A percentile compares a stretch with the other conserved stretches of the same genome.
Conservation (phyloP, 2,888 invertebrate species). For the Melanostoma scalare region DNA sequence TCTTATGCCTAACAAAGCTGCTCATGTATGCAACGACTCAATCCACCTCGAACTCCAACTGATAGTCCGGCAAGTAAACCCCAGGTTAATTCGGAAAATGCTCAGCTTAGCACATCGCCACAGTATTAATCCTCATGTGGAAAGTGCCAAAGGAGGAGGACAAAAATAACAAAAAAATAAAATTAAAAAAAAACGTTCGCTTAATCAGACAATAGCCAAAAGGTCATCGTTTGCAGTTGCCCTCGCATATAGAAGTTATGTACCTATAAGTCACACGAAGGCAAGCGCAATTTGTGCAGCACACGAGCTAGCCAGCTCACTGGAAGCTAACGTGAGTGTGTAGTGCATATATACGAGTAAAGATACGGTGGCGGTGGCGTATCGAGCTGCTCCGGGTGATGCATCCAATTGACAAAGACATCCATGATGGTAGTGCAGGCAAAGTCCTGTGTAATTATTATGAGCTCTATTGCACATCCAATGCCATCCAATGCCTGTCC, state of each 20-base stretch:
- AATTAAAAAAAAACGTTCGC: constrained; percentile 30
- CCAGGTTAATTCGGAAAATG: constrained; percentile 23
- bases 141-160: constrained; percentile 45
- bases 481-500: neutral
- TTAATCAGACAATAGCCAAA: constrained; percentile 64
- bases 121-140: constrained; percentile 19
- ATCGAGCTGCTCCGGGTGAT: constrained; percentile 48
- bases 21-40: constrained; percentile 24
- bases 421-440: constrained; percentile 45
- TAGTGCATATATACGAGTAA: neutral
- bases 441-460: constrained; percentile 59
- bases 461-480: constrained; percentile 50
- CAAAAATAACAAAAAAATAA: no score
- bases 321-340: constrained; percentile 2
- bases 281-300: constrained; percentile 19
- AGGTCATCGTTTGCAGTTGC: constrained; percentile 65
- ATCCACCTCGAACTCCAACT: constrained; percentile 30
- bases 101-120: constrained; percentile 1
- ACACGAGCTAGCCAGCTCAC: constrained; percentile 2
- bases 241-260: constrained; percentile 55
- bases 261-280: constrained; percentile 47
- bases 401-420: constrained; percentile 67
- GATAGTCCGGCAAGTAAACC: constrained; percentile 43
- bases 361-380: constrained; percentile 34
- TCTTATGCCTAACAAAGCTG: no score